These are phyloP conservation scores for Microplitis deprimator DNA, from an alignment of 2,888 invertebrate species.

Conservation along the genomic window DNA sequence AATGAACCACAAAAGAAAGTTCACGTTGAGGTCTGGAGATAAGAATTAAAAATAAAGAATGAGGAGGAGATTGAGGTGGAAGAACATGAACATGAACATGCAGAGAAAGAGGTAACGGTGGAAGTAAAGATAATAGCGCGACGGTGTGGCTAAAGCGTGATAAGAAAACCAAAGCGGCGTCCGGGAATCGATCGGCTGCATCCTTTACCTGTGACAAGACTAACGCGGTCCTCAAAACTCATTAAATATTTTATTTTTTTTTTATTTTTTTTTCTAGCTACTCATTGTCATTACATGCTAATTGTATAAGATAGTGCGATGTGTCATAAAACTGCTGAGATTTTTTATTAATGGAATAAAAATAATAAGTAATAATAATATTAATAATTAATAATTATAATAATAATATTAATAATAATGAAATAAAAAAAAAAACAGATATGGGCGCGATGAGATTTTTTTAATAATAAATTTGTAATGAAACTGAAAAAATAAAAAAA, in stretches of 20 bases:
- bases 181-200: conserved; percentile 36
- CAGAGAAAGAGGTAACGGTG: neutral
- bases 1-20: neutral
- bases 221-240: neutral
- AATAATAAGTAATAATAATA: neutral
- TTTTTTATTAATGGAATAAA: conserved; percentile 52
- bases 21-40: conserved; percentile 10
- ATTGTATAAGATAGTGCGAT: conserved; percentile 53
- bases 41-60: conserved; percentile 1
- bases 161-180: conserved; percentile 24
- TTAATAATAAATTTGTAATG: conserved; percentile 10
- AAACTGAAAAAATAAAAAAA: conserved; percentile 5
- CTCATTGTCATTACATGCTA: conserved; percentile 66
- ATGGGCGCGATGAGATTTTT: conserved; percentile 23
- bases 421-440: conserved; percentile 26
- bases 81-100: neutral
- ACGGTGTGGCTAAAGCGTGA: conserved; percentile 2
- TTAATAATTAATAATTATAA: conserved; percentile 24
- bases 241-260: conserved; percentile 11
- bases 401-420: conserved; percentile 21
- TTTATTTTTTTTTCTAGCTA: conserved; percentile 59
- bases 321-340: conserved; percentile 59
- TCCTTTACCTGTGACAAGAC: conserved; percentile 32
- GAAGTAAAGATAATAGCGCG: neutral
- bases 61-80: conserved; percentile 3